Percentiles rank a stretch among this genome's conserved stretches.
Conservation (phyloP, 2,797 vertebrate species). For the Triplophysa bombifrons region DNA sequence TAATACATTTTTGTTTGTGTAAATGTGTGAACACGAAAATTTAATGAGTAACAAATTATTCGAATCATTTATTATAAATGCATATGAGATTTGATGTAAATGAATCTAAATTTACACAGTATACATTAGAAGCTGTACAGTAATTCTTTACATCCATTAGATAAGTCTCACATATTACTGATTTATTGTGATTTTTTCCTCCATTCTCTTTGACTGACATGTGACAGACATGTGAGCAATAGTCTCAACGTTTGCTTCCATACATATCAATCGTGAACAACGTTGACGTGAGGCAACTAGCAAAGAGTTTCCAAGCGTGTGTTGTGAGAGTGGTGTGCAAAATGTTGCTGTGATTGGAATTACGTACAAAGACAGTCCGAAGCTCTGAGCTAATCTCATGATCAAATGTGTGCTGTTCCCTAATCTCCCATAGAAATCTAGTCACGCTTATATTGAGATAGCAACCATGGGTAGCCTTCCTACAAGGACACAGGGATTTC, state of each 20-base stretch:
- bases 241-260: conserved; percentile 20
- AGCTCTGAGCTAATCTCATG: conserved; percentile 1
- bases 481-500: background rate
- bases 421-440: conserved; percentile 21
- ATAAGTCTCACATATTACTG: conserved; percentile 15
- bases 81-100: background rate
- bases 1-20: background rate
- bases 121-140: background rate
- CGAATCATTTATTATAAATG: background rate
- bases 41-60: background rate
- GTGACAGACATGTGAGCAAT: conserved; percentile 24
- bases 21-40: background rate
- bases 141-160: conserved; percentile 4
- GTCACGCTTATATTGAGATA: background rate
- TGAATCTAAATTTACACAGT: background rate
- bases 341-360: conserved; percentile 16
- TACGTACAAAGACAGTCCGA: background rate
- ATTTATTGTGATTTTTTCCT: conserved; percentile 29
- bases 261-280: conserved; percentile 25
- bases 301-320: conserved; percentile 2
- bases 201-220: conserved; percentile 13
- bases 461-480: background rate
- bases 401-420: background rate
- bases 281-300: conserved; percentile 29
- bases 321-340: background rate